phyloP scores from a whole-genome alignment of 2,797 vertebrate genomes.

The Crenuchus spilurus region DNA sequence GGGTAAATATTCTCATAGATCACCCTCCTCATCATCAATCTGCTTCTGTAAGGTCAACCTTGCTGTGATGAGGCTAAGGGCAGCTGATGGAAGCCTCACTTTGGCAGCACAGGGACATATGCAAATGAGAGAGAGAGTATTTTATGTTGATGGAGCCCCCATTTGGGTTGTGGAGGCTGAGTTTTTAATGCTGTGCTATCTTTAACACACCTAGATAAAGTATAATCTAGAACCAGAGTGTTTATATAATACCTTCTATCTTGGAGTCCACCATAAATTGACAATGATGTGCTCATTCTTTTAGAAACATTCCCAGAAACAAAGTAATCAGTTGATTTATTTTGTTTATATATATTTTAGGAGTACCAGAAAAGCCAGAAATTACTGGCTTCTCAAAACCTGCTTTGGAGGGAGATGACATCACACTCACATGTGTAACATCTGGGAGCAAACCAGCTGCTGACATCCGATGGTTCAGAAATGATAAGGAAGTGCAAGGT shows the following conservation, averaged over 20 bases:
- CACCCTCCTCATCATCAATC: constrained; percentile 20
- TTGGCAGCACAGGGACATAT: constrained; percentile 12
- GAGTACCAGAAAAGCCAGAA: constrained; percentile 91
- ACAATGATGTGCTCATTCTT: not conserved
- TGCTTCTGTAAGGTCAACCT: constrained; percentile 27
- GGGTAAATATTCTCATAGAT: constrained; percentile 71
- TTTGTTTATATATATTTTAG: constrained; percentile 68
- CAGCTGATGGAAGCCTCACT: constrained; percentile 17
- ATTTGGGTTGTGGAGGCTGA: constrained; percentile 1
- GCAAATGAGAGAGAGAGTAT: constrained; percentile 15
- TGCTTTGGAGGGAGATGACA: constrained; percentile 91
- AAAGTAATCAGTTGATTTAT: not conserved
- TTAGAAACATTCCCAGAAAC: not conserved
- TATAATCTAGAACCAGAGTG: not conserved
- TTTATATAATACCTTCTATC: not conserved
- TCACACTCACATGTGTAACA: constrained; percentile 93
- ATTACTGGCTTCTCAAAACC: constrained; percentile 94
- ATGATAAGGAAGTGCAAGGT: constrained; percentile 98
- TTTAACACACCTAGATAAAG: constrained; percentile 1
- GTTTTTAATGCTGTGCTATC: constrained; percentile 23
- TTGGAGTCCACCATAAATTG: not conserved
- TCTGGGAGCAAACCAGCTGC: constrained; percentile 96
- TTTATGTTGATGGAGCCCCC: constrained; percentile 17
- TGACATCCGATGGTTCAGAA: constrained; percentile 94
- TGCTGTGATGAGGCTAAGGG: not conserved